These are phyloP conservation scores for Bombyx mandarina DNA, from an alignment of 1,140 invertebrate genomes.

Conservation along the genomic window DNA sequence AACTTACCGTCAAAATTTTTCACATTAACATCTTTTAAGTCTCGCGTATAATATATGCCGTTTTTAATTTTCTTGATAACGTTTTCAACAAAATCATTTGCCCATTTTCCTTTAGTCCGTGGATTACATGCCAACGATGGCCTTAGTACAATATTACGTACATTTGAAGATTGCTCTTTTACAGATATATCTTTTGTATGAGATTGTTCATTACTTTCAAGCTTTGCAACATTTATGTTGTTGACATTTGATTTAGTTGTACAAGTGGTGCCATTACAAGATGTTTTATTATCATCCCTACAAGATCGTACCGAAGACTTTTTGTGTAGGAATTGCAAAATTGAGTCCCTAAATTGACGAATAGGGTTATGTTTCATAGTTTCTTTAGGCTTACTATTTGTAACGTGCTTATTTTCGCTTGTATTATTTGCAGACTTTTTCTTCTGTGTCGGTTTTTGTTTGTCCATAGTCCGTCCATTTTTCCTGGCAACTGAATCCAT, in stretches of 20 bases:
- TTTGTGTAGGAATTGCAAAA: slow-evolving; percentile 40
- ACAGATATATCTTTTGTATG: no score
- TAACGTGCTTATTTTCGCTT: background rate
- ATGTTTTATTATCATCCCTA: no score
- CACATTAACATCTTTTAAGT: slow-evolving; percentile 17
- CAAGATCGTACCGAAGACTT: slow-evolving; percentile 9
- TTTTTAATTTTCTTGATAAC: slow-evolving; percentile 45
- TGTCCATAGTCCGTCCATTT: no score
- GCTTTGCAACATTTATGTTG: no score
- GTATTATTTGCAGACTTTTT: no score
- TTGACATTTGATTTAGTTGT: no score
- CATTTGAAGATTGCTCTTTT: no score
- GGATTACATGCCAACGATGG: background rate
- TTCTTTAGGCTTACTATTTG: background rate
- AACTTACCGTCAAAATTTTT: slow-evolving; percentile 12
- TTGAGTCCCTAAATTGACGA: slow-evolving; percentile 37
- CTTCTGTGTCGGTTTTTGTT: no score
- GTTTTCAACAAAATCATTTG: slow-evolving; percentile 52
- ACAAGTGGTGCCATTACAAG: no score
- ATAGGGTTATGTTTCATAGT: slow-evolving; percentile 25
- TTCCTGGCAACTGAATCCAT: no score
- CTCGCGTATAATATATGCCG: slow-evolving; percentile 45
- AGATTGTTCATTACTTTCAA: no score
- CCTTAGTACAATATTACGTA: no score
- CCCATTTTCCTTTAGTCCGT: slow-evolving; percentile 40